Base-by-base conservation (phyloP, 2,797 vertebrate species). In the Malacoraja senta region DNA sequence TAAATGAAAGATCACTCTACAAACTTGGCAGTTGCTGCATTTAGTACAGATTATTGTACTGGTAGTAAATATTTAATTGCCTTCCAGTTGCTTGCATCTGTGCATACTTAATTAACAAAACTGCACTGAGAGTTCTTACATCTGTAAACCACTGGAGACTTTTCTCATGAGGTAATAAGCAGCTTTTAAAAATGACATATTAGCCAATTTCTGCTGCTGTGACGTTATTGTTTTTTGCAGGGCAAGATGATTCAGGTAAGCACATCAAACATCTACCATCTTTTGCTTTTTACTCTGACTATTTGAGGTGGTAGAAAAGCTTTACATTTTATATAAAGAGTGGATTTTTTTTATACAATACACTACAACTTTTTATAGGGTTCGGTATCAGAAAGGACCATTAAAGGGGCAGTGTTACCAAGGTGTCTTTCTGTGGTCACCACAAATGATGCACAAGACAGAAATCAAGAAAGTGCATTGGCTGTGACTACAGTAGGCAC, bases 201-300 rank as follows among this genome's bases (percentile, higher is more conserved):
- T 84, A 88, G 35, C 90, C 44, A 35, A 76, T 74, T 76, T 92
- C 24, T 92, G 71, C 44, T 15, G 90, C 71, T 58, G 1, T 76
- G 72, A 92, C 38, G 1, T 53, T 76, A 76, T 71, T 94, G 88
- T 93, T 68, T 88, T 93, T 96, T 93, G 72, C 94, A 97, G 97
- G 96, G 97, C 95, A 97, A 96, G 95, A 97, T 97, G 92, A 96
- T 97, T 65, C 96, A 96, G 96, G 97, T 97, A 95, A 0, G 96
- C 96, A 29, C 19, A 74, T 74, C 93, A 29, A 94, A 93, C 90
- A 38, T 93, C 94, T 92, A 38, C 71, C 38, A 26, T 74, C n/a
- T 3, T 88, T 92, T 92, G 90, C 68, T 32, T 92, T 92, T 44
- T 44, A 35, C 72, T 92, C 71, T 92, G 90, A 58, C 35, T 44